These are phyloP conservation scores for Teleopsis dalmanni DNA, from an alignment of 1,140 invertebrate species.

Conservation along the genomic window DNA sequence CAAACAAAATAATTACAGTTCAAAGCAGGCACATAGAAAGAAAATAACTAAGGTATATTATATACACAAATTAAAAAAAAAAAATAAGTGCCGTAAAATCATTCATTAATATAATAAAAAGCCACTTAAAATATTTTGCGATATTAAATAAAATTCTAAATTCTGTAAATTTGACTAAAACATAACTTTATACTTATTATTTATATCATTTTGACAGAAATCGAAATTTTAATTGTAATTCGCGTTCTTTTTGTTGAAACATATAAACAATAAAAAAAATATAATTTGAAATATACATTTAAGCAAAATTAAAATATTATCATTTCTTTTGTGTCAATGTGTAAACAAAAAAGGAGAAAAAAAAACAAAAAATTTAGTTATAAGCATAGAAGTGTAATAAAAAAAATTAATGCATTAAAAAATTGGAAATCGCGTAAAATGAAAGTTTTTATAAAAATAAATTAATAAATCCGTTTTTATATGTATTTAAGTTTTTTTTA, in stretches of 20 bases:
- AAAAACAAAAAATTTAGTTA: too few species aligned
- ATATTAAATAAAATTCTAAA: conserved; percentile 7
- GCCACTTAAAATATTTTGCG: too few species aligned
- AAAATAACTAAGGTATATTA: neutral
- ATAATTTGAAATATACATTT: neutral
- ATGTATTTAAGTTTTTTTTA: neutral
- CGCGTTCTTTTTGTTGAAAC: neutral
- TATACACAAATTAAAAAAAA: neutral
- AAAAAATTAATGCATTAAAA: conserved; percentile 5
- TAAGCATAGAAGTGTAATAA: neutral
- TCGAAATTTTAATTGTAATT: too few species aligned
- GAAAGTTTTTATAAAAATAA: neutral
- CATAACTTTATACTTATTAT: too few species aligned
- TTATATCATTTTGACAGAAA: too few species aligned
- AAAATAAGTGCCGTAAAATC: too few species aligned
- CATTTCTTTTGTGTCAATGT: neutral
- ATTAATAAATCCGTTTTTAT: neutral
- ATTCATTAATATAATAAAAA: too few species aligned
- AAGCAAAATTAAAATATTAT: neutral
- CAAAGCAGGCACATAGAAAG: neutral
- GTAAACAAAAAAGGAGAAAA: too few species aligned
- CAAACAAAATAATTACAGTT: neutral
- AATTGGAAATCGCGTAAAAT: conserved; percentile 1
- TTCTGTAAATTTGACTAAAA: too few species aligned
- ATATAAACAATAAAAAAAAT: neutral